Evolutionary conservation across 2,888 invertebrate species (phyloP), one percentile per base, ranked within the genome.

Genomic region (Catocala nupta): DNA sequence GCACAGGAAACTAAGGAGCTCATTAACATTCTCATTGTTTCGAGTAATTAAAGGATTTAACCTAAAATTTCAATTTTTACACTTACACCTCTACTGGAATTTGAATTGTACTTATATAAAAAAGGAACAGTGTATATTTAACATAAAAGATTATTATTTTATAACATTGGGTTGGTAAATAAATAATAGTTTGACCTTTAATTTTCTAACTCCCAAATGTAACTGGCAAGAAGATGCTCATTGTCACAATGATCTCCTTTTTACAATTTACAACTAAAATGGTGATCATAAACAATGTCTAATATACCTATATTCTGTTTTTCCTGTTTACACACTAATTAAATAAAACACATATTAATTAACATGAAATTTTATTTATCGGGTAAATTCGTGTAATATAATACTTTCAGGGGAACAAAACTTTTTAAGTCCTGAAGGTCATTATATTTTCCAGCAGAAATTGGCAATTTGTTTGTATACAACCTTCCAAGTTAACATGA

Each of bases 21-120:
- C 54, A 63, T 63, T 63, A 54, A 54, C 49, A 63, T 63, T 56
- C 50, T 58, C 58, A 50, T 63, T 58, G 63, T 63, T 63, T 63
- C 58, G 55, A 51, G 58, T 56, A 58, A 63, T 63, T 58, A 63
- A 54, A 63, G 63, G 55, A 58, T 58, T 63, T 5, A 58, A 58
- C 58, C 57, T 58, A 63, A 63, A 63, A 63, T 63, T 63, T 58
- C 50, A 63, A 49, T 63, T 58, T 63, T 43, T 63, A 58, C 54
- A 63, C 58, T 58, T 63, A 63, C 58, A 63, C 45, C 50, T 63
- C 63, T 54, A 63, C 49, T 58, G 34, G 49, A 63, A 58, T 63
- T 42, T 50, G 63, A 63, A 58, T 63, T 43, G 63, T 63, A 58
- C 58, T 49, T 48, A 63, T 58, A 57, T 53, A 63, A 57, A 54